These are phyloP conservation scores for Amblyopsis hoosieri DNA, from an alignment of 2,797 vertebrate genomes.

Conservation along the genomic window DNA sequence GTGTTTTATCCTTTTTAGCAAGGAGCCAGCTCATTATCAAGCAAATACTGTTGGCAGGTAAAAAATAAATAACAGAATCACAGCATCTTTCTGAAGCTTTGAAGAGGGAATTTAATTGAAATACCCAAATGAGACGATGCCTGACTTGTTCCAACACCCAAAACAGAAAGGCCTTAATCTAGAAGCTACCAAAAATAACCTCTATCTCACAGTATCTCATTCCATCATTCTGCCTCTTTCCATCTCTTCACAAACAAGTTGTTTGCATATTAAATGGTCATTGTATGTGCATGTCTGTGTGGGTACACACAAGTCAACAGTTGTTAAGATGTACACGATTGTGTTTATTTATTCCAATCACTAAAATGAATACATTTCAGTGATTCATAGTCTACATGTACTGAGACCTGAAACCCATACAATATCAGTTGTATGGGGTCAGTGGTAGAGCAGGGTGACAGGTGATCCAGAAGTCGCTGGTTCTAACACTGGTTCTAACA, in stretches of 20 bases:
- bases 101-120: slow-evolving; percentile 60
- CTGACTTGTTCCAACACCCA: slow-evolving; percentile 46
- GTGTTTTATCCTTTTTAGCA: slow-evolving; percentile 32
- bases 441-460: no score
- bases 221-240: not conserved
- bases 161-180: slow-evolving; percentile 37
- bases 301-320: not conserved
- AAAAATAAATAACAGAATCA: slow-evolving; percentile 41
- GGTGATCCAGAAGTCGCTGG: not conserved
- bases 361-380: no score
- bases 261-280: not conserved
- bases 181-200: slow-evolving; percentile 57
- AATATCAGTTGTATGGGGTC: no score
- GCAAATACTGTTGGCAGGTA: not conserved
- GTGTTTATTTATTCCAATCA: no score
- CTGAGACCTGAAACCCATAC: no score
- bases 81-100: slow-evolving; percentile 51
- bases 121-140: slow-evolving; percentile 48
- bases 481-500: slow-evolving; percentile 16
- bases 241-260: not conserved
- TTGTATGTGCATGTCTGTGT: no score
- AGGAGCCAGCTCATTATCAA: slow-evolving; percentile 39
- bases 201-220: slow-evolving; percentile 2
- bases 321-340: not conserved
- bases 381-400: no score